Evolutionary conservation across 2,888 invertebrate species (phyloP).

Genomic region (Drosophila limbata): DNA sequence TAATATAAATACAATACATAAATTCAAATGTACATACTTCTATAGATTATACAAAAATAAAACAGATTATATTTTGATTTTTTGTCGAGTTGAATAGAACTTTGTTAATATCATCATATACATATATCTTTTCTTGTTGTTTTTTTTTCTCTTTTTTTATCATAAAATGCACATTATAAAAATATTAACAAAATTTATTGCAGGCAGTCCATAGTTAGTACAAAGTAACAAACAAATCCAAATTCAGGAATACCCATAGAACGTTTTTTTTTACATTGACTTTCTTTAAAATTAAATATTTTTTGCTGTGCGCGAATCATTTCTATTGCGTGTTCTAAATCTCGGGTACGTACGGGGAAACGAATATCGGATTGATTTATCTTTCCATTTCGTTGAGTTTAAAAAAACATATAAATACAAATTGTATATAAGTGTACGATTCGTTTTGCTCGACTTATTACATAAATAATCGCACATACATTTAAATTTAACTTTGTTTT

Average conservation of each 20-base stretch:
- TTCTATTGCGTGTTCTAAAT: conserved; percentile 31
- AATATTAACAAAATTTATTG: conserved; percentile 84
- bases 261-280: conserved; percentile 13
- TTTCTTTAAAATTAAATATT: conserved; percentile 41
- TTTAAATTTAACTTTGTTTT: conserved; percentile 26
- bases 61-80: conserved; percentile 80
- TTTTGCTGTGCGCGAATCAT: conserved; percentile 53
- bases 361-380: conserved; percentile 37
- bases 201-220: conserved; percentile 84
- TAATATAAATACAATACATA: conserved; percentile 49
- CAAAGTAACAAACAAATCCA: conserved; percentile 77
- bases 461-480: conserved; percentile 33
- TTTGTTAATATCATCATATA: conserved; percentile 81
- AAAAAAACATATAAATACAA: conserved; percentile 38
- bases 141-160: conserved; percentile 39
- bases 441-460: conserved; percentile 39
- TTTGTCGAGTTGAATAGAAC: conserved; percentile 82
- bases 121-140: conserved; percentile 20
- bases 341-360: conserved; percentile 45
- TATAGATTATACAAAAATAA: conserved; percentile 79
- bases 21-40: conserved; percentile 60
- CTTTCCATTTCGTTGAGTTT: conserved; percentile 45
- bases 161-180: conserved; percentile 80
- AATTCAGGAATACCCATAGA: conserved; percentile 68
- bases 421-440: conserved; percentile 35